Conservation (phyloP, 2,113 vertebrate genomes). For the Motacilla tschutschensis region DNA sequence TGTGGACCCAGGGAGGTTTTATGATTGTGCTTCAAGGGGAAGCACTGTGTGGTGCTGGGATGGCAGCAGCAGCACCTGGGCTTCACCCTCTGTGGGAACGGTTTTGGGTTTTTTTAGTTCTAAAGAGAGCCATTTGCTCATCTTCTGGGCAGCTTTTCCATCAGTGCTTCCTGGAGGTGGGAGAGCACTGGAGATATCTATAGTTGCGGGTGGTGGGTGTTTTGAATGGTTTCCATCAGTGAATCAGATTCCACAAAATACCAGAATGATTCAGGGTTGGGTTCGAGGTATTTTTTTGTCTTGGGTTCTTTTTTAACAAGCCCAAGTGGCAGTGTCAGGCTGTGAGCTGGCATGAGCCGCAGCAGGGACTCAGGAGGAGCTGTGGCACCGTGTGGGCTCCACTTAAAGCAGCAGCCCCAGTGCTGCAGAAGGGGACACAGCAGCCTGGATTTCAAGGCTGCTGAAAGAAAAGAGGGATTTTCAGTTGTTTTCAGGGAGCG, state of each 20-base stretch:
- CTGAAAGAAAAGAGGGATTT: not conserved
- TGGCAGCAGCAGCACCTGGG: not conserved
- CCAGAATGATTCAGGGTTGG: not conserved
- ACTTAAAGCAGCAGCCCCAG: not conserved
- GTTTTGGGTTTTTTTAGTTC: not conserved
- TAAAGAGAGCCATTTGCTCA: not conserved
- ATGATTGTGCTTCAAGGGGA: accelerated
- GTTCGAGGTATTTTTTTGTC: not conserved
- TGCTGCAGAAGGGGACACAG: not conserved
- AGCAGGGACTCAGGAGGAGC: not conserved
- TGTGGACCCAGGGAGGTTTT: accelerated
- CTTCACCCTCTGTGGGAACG: not conserved
- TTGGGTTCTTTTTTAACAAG: not conserved
- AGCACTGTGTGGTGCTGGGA: accelerated
- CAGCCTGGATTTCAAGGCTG: not conserved
- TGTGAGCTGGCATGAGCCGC: not conserved
- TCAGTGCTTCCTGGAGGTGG: constrained; percentile 43
- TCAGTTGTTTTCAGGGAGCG: not conserved
- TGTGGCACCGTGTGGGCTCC: accelerated
- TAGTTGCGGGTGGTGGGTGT: constrained; percentile 27
- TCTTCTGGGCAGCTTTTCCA: constrained; percentile 39
- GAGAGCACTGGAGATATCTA: constrained; percentile 25
- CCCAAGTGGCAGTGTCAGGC: not conserved
- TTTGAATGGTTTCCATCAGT: constrained; percentile 49
- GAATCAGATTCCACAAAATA: constrained; percentile 39